Evolutionary conservation across 2,113 vertebrate species (phyloP).

Genomic region (Boleophthalmus pectinirostris): DNA sequence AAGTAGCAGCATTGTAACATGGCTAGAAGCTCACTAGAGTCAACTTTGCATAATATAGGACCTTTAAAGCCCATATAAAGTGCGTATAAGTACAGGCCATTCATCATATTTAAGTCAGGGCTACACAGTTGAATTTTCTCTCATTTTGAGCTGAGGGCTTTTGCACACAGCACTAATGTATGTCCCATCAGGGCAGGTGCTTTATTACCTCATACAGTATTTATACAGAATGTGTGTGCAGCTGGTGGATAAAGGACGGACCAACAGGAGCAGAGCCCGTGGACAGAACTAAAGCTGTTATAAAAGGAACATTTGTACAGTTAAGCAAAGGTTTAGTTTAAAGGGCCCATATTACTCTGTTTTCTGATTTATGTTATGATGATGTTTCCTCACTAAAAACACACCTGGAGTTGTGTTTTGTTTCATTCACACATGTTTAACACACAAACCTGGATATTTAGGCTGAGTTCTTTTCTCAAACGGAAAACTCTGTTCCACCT

Average conservation of each 20-base stretch:
- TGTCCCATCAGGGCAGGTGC: constrained; percentile 44
- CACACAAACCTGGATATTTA: too few species aligned
- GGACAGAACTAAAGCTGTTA: constrained; percentile 38
- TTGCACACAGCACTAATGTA: constrained; percentile 52
- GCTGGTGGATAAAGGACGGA: constrained; percentile 24
- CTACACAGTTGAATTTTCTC: constrained; percentile 17
- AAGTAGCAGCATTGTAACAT: too few species aligned
- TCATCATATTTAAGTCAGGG: constrained; percentile 18
- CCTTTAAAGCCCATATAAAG: constrained; percentile 3
- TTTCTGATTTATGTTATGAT: too few species aligned
- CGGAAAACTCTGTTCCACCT: too few species aligned
- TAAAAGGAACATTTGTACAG: constrained; percentile 12
- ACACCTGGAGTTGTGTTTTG: too few species aligned
- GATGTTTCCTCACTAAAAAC: too few species aligned
- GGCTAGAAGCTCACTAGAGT: too few species aligned
- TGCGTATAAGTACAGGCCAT: neutral
- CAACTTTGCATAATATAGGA: too few species aligned
- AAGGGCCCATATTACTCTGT: too few species aligned
- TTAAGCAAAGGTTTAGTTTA: neutral
- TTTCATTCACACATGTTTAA: too few species aligned
- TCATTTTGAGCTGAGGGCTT: constrained; percentile 20
- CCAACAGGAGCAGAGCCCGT: neutral
- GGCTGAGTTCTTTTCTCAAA: too few species aligned
- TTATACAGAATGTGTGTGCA: constrained; percentile 44
- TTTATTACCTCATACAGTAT: constrained; percentile 61